Evolutionary conservation across 2,888 invertebrate genomes (phyloP), one percentile per base, ranked within the genome.

Genomic region (Cryptocephalus primarius): DNA sequence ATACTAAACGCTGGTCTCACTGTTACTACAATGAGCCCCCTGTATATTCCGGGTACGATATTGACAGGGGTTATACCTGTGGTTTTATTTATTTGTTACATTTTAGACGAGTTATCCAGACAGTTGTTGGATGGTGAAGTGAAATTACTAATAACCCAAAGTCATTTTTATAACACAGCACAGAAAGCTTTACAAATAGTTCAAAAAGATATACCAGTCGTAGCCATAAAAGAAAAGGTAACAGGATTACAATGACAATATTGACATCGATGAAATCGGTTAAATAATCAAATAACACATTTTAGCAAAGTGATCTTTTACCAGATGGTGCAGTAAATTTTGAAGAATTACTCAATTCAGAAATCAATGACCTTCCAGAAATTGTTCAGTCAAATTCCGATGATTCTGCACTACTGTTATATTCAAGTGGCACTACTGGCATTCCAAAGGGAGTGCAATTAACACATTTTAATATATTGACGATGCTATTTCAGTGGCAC

Each of bases 371-470:
- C 6, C 2, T 22, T 22, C 22, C 22, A 22, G 22, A 22, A 4
- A 22, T 22, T 4, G 22, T 22, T 22, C 6, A 2, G 6, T 22
- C 22, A 2, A 22, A 22, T 22, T 22, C 6, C 3, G 22, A 22
- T 6, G 85, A 85, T 54, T 64, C 82, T 6, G 78, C 78, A 0
- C 67, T 85, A 32, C 70, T 91, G 59, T 89, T 88, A 1, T 91
- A 85, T 67, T 90, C 89, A 1, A 89, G 89, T 64, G 88, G 88
- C 1, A 92, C 91, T 0, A 91, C 90, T 0, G 92, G 92, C 0
- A 51, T 84, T 43, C 83, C 87, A 0, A 88, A 88, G 71, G 86
- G 85, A 2, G 86, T 87, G 0, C 74, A 78, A 57, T 70, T 86
- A 1, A 76, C 80, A 0, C 79, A 83, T 63, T 39, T 12, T 3